Evolutionary conservation across 2,113 vertebrate genomes (phyloP).

Genomic region (Furnarius figulus): DNA sequence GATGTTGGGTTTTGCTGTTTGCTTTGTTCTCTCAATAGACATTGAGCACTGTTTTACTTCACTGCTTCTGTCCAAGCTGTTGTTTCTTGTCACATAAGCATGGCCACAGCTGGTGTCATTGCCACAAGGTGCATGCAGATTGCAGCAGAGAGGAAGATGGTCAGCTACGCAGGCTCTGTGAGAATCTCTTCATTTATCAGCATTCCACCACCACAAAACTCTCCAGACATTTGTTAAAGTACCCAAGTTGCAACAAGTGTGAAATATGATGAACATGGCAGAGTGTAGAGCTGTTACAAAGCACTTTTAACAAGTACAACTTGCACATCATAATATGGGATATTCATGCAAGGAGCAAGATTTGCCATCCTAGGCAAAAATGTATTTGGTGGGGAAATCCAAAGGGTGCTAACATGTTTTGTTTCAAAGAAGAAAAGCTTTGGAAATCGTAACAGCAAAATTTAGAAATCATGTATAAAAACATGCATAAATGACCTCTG

Average conservation of each 20-base stretch:
- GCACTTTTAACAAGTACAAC: not conserved
- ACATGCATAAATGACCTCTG: not conserved
- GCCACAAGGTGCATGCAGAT: not conserved
- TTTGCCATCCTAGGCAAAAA: not conserved
- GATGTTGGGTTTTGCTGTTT: not conserved
- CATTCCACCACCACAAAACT: accelerated
- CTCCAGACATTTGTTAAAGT: not conserved
- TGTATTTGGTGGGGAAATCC: not conserved
- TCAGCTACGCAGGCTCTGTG: not conserved
- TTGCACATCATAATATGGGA: not conserved
- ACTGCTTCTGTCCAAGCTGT: not conserved
- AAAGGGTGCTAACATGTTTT: not conserved
- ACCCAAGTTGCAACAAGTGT: not conserved
- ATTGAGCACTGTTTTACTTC: not conserved
- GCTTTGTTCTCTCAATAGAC: not conserved
- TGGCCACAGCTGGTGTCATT: accelerated
- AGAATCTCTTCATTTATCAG: not conserved
- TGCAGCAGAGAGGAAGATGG: not conserved
- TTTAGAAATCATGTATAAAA: not conserved
- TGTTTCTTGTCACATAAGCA: not conserved
- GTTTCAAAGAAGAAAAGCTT: not conserved
- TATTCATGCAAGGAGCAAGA: not conserved
- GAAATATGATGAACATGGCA: not conserved
- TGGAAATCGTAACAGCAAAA: not conserved
- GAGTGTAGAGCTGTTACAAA: not conserved